Evolutionary conservation across 2,888 invertebrate genomes (phyloP).

Genomic region (Achlya flavicornis): DNA sequence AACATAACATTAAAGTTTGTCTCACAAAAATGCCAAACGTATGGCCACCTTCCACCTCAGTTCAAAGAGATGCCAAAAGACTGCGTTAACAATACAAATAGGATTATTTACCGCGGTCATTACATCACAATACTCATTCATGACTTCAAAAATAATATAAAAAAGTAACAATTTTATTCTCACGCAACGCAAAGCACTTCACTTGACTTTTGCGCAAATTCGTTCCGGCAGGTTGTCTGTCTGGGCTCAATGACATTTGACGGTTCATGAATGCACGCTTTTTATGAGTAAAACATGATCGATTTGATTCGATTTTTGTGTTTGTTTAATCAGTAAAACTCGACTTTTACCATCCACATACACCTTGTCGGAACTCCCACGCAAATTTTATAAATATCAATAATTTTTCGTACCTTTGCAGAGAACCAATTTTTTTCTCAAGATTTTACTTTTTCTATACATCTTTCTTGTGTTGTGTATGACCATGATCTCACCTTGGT

Average conservation of each 20-base stretch:
- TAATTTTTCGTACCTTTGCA: too few relatives aligned
- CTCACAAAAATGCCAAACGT: not conserved
- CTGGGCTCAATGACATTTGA: conserved; percentile 45
- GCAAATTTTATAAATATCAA: conserved; percentile 32
- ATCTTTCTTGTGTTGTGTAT: too few relatives aligned
- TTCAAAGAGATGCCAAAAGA: conserved; percentile 50
- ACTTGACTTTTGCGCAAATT: conserved; percentile 55
- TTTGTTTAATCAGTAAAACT: conserved; percentile 62
- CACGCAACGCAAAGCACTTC: conserved; percentile 50
- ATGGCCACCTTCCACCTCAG: conserved; percentile 40
- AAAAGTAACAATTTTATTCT: conserved; percentile 60
- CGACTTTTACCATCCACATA: conserved; percentile 42
- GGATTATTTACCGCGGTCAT: conserved; percentile 75
- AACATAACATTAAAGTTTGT: not conserved
- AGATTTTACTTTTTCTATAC: not conserved
- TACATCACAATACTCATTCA: conserved; percentile 74
- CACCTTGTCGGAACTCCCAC: conserved; percentile 68
- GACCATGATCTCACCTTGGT: too few relatives aligned
- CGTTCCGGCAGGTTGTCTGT: conserved; percentile 60
- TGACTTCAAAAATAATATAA: conserved; percentile 39
- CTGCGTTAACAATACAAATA: conserved; percentile 68
- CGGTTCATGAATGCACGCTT: conserved; percentile 41
- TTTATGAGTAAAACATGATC: conserved; percentile 65
- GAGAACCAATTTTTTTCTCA: conserved; percentile 13
- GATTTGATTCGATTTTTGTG: conserved; percentile 75